Base-by-base conservation (phyloP, 2,113 vertebrate genomes). In the Syngnathus typhle region DNA sequence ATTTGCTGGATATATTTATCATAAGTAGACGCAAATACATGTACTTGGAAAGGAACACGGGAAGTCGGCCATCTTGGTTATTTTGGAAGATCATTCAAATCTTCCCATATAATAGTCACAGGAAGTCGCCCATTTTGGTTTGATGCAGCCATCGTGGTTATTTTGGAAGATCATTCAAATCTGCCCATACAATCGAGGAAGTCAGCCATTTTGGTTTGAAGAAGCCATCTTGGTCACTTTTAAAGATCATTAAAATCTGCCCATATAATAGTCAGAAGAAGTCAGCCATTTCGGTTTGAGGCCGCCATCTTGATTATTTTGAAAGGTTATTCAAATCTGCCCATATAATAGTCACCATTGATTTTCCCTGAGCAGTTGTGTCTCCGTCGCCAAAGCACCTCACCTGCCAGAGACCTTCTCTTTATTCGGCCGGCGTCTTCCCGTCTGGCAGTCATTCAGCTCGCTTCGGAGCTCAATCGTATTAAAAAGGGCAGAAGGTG, bases 341-440 rank as follows among this genome's bases (percentile, higher is more conserved):
- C 4, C 44, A 16, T 0, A 46, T 46, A 27, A 27, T 27, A 89
- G 86, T 90, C 89, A 84, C 60, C 68, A 64, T 84, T 84, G 82
- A 90, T 91, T 91, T 27, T 88, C 88, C 78, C 80, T 91, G 88
- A 89, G 75, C 82, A 71, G 78, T 72, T 69, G 73, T 75, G 75
- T 86, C 83, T 85, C 77, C 67, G 78, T 81, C 19, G 58, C 37
- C 4, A 60, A 60, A 1, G 37, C 10, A 55, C 10, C 52, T 88
- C 85, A 81, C 86, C 86, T 89, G n/a, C 67, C 16, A 12, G 38
- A 78, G 58, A 75, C 70, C 72, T 84, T 65, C 63, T 81, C 78
- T 76, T 68, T 77, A 82, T 84, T 81, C 71, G 69, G 74, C 68
- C 46, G 67, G 74, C 72, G 74, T 78, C 80, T 78, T 60, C 3